Percentiles rank a stretch among this genome's conserved stretches.
These are phyloP conservation scores for Eupeodes latifasciatus DNA, from an alignment of 2,888 invertebrate genomes.

Conservation along the genomic window DNA sequence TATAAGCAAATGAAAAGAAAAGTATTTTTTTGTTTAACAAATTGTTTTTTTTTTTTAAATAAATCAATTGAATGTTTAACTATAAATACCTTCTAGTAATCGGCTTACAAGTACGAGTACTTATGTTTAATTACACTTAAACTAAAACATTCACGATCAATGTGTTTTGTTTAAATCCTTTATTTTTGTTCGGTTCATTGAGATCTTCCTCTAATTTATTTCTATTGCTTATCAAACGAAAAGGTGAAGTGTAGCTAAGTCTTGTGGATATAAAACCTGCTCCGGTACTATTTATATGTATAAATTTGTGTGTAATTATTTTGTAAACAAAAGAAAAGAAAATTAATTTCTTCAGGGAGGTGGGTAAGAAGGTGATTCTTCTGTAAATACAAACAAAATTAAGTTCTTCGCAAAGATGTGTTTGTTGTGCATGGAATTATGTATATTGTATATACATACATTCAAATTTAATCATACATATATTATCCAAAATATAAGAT, in stretches of 20 bases:
- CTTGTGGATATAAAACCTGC: not conserved
- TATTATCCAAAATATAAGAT: slow-evolving; percentile 1
- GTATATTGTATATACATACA: not conserved
- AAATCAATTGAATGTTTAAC: not conserved
- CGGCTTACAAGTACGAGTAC: not conserved
- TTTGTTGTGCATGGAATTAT: slow-evolving; percentile 19
- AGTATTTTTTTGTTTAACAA: not conserved
- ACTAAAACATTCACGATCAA: slow-evolving; percentile 35
- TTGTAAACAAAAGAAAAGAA: slow-evolving; percentile 70
- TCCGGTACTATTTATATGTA: not conserved
- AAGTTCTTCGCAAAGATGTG: slow-evolving; percentile 31
- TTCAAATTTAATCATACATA: slow-evolving; percentile 1
- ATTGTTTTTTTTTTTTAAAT: not conserved
- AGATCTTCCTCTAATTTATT: slow-evolving; percentile 9
- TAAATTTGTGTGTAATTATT: slow-evolving; percentile 38
- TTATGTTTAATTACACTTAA: slow-evolving; percentile 41
- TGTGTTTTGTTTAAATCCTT: slow-evolving; percentile 39
- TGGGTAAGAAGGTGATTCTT: slow-evolving; percentile 32
- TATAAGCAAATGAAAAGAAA: not conserved
- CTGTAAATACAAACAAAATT: slow-evolving; percentile 38
- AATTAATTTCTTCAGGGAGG: slow-evolving; percentile 66
- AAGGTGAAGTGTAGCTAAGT: slow-evolving; percentile 38
- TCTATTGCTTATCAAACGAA: slow-evolving; percentile 51
- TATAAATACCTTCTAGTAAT: not conserved
- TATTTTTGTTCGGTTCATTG: slow-evolving; percentile 36